Evolutionary conservation across 2,113 vertebrate genomes (phyloP).

Genomic region (Vulpes lagopus): DNA sequence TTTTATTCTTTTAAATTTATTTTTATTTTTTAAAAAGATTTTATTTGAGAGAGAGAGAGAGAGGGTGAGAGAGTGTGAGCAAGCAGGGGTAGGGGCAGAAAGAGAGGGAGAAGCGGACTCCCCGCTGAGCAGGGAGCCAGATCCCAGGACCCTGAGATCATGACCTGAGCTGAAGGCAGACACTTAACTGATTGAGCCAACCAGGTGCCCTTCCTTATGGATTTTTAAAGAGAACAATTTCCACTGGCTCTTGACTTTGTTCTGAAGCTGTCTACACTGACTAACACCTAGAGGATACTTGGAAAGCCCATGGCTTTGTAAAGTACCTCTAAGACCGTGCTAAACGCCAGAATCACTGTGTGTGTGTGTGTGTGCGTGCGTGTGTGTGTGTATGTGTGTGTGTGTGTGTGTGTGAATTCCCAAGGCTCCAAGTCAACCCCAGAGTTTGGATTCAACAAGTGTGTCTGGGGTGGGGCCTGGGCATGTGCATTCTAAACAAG

Average conservation of each 20-base stretch:
- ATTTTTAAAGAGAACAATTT: fast-evolving
- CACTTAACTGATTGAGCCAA: too few species aligned
- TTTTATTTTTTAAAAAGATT: too few species aligned
- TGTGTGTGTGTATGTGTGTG: fast-evolving
- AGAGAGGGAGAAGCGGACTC: too few species aligned
- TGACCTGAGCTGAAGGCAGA: too few species aligned
- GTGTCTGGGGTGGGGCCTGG: background rate
- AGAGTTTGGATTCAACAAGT: background rate
- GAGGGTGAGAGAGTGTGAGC: too few species aligned
- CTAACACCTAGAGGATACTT: background rate
- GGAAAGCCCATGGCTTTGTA: background rate
- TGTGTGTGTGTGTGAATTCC: background rate
- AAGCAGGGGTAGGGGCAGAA: too few species aligned
- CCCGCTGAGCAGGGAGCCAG: too few species aligned
- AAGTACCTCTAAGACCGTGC: background rate
- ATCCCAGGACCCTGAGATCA: too few species aligned
- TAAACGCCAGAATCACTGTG: background rate
- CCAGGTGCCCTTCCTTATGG: background rate
- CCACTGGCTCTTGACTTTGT: background rate
- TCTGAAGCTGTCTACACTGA: fast-evolving
- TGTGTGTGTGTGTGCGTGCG: too few species aligned
- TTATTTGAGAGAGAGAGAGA: too few species aligned
- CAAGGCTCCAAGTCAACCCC: background rate
- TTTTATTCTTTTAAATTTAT: background rate
- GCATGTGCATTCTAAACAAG: background rate